These are phyloP conservation scores for Torymus texanus DNA, from an alignment of 2,888 invertebrate species.

Conservation along the genomic window DNA sequence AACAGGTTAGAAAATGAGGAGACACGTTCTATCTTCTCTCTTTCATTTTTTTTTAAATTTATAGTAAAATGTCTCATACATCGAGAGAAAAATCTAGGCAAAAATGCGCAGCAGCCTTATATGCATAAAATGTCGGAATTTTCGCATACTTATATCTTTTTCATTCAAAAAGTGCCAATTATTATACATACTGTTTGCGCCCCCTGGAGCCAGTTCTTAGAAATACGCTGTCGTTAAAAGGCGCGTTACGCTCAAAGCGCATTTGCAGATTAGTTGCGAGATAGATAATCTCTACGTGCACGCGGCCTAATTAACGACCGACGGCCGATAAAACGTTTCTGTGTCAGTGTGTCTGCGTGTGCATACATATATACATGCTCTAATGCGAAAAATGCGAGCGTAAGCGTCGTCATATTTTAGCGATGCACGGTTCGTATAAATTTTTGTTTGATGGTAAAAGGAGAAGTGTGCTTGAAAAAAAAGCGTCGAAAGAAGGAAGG, in stretches of 20 bases:
- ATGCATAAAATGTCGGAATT: too few species aligned
- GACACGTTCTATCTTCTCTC: too few species aligned
- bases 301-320: too few species aligned
- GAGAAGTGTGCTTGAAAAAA: conserved; percentile 12
- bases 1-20: too few species aligned
- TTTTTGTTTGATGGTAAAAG: conserved; percentile 23
- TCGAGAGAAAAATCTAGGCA: too few species aligned
- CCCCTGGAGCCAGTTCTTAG: background rate
- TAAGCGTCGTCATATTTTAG: too few species aligned
- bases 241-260: background rate
- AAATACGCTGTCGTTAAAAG: conserved; percentile 16
- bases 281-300: conserved; percentile 27
- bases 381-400: too few species aligned
- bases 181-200: background rate
- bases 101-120: too few species aligned
- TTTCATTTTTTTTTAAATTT: too few species aligned
- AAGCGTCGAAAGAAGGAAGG: background rate
- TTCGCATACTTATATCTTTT: background rate
- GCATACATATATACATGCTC: background rate
- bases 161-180: background rate
- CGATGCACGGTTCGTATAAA: background rate
- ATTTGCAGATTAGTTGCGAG: conserved; percentile 25
- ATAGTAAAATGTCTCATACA: too few species aligned
- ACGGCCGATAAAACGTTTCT: conserved; percentile 16
- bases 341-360: too few species aligned